Conservation (phyloP, 2,888 invertebrate species). For the Agrilus mali region DNA sequence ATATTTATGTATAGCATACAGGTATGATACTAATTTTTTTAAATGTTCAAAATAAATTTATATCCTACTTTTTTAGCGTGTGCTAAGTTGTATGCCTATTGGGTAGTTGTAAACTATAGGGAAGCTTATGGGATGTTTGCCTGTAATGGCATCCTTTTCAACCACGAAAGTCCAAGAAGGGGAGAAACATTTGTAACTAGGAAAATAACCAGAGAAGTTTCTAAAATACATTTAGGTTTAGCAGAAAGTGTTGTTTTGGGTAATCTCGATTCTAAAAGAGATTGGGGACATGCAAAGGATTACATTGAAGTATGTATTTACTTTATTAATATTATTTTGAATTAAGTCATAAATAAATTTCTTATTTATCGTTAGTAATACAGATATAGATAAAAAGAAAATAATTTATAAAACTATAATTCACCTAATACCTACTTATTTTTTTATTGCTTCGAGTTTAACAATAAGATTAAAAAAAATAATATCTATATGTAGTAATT, state of each 20-base stretch:
- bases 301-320: slow-evolving; percentile 81
- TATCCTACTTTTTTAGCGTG: slow-evolving; percentile 67
- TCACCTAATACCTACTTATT: too few relatives aligned
- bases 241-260: slow-evolving; percentile 79
- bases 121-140: slow-evolving; percentile 92
- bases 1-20: too few relatives aligned
- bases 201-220: slow-evolving; percentile 93
- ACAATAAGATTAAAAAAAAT: too few relatives aligned
- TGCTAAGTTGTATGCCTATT: slow-evolving; percentile 88
- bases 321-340: background rate
- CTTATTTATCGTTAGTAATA: too few relatives aligned
- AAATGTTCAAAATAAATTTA: too few relatives aligned
- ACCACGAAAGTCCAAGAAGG: slow-evolving; percentile 87
- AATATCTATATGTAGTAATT: too few relatives aligned
- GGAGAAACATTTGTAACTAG: slow-evolving; percentile 97
- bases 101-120: slow-evolving; percentile 90
- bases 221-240: slow-evolving; percentile 83
- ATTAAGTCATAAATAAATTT: too few relatives aligned
- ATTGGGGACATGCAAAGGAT: slow-evolving; percentile 96
- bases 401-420: too few relatives aligned
- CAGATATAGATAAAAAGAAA: too few relatives aligned
- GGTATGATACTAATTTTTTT: too few relatives aligned
- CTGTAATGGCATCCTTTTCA: slow-evolving; percentile 89
- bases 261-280: slow-evolving; percentile 88
- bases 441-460: too few relatives aligned